A percentile compares a stretch with the other conserved stretches of the same genome.
Evolutionary conservation across 2,113 vertebrate genomes (phyloP).

Genomic region (Tragelaphus buxtoni): DNA sequence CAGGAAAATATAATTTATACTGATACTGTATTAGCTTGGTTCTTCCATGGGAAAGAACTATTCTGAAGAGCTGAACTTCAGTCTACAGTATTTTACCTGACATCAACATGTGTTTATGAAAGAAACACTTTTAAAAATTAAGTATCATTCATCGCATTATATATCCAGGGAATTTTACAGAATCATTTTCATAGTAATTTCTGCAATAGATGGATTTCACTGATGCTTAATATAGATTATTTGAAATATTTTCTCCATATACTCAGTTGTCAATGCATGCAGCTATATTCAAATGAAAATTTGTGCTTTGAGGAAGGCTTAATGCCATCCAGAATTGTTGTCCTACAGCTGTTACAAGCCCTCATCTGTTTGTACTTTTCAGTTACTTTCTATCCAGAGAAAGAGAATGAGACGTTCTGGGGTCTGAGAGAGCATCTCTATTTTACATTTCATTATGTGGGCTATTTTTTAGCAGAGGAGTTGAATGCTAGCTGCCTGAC

Average conservation of each 20-base stretch:
- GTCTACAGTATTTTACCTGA: neutral
- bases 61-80: neutral
- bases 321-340: neutral
- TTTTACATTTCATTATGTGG: conserved; percentile 38
- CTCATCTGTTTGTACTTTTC: conserved; percentile 31
- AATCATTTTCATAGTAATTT: neutral
- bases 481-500: conserved; percentile 35
- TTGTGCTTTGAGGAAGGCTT: neutral
- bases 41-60: neutral
- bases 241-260: neutral
- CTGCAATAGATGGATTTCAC: neutral
- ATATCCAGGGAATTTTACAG: neutral
- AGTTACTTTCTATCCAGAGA: neutral
- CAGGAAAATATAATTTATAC: neutral
- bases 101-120: neutral
- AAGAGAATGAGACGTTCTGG: neutral
- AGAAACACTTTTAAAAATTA: neutral
- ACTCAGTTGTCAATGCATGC: neutral
- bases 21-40: neutral
- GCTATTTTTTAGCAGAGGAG: conserved; percentile 2
- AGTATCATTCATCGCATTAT: neutral
- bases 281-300: conserved; percentile 43
- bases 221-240: neutral
- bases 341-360: neutral
- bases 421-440: neutral